Evolutionary conservation across 1,140 invertebrate species (phyloP).

Genomic region (Drosophila repleta): DNA sequence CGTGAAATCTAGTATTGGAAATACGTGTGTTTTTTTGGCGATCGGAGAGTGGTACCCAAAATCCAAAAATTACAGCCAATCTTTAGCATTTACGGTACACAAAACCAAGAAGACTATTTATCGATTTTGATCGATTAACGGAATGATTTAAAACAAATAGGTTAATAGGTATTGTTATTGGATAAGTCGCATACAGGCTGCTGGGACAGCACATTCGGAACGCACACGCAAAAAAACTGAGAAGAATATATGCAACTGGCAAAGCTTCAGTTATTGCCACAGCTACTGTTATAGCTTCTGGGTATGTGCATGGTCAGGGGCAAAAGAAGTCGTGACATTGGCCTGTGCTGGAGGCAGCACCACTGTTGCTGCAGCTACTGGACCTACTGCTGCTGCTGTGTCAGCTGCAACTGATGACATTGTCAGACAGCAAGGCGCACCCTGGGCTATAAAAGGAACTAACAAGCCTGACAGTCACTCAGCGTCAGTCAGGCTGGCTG

Average conservation of each 20-base stretch:
- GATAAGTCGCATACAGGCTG: neutral
- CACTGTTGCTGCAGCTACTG: slow-evolving; percentile 13
- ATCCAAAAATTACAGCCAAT: no score
- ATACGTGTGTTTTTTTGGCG: no score
- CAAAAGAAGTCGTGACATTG: neutral
- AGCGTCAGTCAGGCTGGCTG: slow-evolving; percentile 61
- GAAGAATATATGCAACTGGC: slow-evolving; percentile 39
- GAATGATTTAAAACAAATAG: no score
- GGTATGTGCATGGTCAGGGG: neutral
- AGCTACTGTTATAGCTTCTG: slow-evolving; percentile 9
- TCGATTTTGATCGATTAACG: no score
- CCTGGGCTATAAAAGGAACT: slow-evolving; percentile 67
- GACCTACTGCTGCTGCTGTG: slow-evolving; percentile 65
- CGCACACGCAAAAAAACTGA: slow-evolving; percentile 31
- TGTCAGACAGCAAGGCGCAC: slow-evolving; percentile 73
- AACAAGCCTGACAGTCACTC: slow-evolving; percentile 76
- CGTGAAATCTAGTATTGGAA: no score
- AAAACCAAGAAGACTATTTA: no score
- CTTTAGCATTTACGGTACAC: no score
- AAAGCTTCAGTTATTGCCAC: neutral
- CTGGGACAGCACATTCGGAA: slow-evolving; percentile 18
- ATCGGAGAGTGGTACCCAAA: no score
- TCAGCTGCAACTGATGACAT: slow-evolving; percentile 81
- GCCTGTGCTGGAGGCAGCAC: neutral
- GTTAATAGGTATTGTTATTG: neutral